phyloP scores from a whole-genome alignment of 1,140 invertebrate species.

The Eriosoma lanigerum region DNA sequence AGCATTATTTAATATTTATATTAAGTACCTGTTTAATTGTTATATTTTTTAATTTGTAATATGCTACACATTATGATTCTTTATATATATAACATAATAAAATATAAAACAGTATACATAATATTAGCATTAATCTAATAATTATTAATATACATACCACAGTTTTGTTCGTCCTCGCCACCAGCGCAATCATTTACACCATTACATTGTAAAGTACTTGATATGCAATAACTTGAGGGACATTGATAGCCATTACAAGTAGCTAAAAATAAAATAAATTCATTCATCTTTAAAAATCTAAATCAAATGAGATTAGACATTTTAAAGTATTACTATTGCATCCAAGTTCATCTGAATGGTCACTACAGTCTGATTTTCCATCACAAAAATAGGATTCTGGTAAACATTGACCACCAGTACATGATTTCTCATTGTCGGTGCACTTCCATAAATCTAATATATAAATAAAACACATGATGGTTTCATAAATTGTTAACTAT shows the following conservation, averaged over 20 bases:
- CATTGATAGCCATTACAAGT: constrained; percentile 65
- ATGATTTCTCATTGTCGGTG: constrained; percentile 64
- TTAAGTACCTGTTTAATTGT: no score
- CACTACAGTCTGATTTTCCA: constrained; percentile 68
- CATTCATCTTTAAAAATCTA: no score
- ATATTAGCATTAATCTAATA: no score
- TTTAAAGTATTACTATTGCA: constrained; percentile 58
- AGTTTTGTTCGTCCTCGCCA: constrained; percentile 69
- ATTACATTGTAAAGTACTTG: constrained; percentile 66
- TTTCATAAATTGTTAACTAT: not conserved
- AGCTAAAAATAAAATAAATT: constrained; percentile 57
- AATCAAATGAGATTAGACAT: not conserved
- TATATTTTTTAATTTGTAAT: no score
- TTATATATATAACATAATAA: no score
- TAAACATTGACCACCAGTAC: constrained; percentile 62
- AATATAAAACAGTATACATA: no score
- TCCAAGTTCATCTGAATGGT: constrained; percentile 67
- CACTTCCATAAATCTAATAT: constrained; percentile 61
- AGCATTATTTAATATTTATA: no score
- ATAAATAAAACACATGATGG: not conserved
- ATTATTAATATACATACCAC: constrained; percentile 57
- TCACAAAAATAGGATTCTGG: constrained; percentile 67
- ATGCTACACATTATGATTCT: no score
- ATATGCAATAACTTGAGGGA: constrained; percentile 63
- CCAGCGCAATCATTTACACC: constrained; percentile 65